Percentiles rank a stretch among this genome's conserved stretches.
These are phyloP conservation scores for Carterocephalus palaemon DNA, from an alignment of 2,888 invertebrate genomes.

Conservation along the genomic window DNA sequence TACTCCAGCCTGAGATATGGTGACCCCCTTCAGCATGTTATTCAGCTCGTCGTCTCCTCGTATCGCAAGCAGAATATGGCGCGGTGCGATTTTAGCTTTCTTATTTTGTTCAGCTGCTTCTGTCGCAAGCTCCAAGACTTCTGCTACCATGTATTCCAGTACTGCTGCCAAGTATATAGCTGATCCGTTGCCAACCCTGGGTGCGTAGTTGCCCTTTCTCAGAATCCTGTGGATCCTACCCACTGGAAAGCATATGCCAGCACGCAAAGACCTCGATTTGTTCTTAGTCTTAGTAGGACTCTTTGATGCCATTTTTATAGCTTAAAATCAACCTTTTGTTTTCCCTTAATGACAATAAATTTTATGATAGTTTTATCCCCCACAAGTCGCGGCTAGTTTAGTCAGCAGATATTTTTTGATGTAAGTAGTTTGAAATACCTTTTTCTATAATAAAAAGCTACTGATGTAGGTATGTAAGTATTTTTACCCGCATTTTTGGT, in stretches of 20 bases:
- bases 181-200: constrained; percentile 72
- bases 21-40: constrained; percentile 47
- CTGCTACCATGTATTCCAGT: constrained; percentile 82
- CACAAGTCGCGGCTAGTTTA: no score
- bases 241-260: constrained; percentile 79
- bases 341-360: no score
- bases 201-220: constrained; percentile 79
- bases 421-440: no score
- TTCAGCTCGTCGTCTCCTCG: constrained; percentile 57
- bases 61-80: constrained; percentile 55
- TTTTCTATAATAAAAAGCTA: no score
- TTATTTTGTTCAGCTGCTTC: constrained; percentile 83
- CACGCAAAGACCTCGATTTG: constrained; percentile 66
- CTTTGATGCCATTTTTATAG: constrained; percentile 38
- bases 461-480: no score
- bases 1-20: constrained; percentile 54
- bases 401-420: no score
- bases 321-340: no score
- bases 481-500: no score
- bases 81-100: constrained; percentile 71
- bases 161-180: constrained; percentile 77
- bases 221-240: constrained; percentile 70
- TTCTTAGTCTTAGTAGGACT: constrained; percentile 32
- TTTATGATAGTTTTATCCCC: no score
- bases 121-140: constrained; percentile 79